Conservation (phyloP, 2,113 vertebrate species). For the Microtus oregoni region DNA sequence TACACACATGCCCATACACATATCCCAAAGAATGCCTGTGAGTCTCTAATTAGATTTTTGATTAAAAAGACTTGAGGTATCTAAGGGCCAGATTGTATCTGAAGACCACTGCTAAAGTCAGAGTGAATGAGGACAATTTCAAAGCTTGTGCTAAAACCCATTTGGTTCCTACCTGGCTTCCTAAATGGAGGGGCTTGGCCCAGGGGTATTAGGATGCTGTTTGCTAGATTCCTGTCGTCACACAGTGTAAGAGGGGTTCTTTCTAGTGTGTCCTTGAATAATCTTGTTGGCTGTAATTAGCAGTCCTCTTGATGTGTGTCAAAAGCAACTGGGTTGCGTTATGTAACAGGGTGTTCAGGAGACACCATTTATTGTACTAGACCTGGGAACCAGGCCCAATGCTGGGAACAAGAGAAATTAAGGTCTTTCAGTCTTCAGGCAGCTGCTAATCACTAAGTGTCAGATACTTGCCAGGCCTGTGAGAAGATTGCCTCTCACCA, state of each 20-base stretch:
- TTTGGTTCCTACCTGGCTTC: neutral
- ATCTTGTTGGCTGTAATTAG: conserved; percentile 29
- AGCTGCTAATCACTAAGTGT: neutral
- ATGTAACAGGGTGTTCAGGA: conserved; percentile 4
- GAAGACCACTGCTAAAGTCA: neutral
- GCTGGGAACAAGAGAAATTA: conserved; percentile 6
- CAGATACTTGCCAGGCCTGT: neutral
- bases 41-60: neutral
- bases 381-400: conserved; percentile 13
- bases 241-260: neutral
- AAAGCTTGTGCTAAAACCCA: neutral
- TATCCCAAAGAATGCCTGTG: conserved; percentile 15
- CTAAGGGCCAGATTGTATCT: neutral
- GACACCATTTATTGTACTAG: neutral
- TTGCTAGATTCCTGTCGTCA: neutral
- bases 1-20: neutral
- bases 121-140: neutral
- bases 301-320: conserved; percentile 12
- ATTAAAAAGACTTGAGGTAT: neutral
- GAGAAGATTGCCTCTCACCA: neutral
- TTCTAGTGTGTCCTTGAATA: neutral
- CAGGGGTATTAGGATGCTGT: neutral
- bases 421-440: neutral
- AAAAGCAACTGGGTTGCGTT: neutral
- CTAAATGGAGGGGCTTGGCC: neutral